Conservation (phyloP, 92 coral and sea anemone species). For the Zoanthus solanderi region DNA sequence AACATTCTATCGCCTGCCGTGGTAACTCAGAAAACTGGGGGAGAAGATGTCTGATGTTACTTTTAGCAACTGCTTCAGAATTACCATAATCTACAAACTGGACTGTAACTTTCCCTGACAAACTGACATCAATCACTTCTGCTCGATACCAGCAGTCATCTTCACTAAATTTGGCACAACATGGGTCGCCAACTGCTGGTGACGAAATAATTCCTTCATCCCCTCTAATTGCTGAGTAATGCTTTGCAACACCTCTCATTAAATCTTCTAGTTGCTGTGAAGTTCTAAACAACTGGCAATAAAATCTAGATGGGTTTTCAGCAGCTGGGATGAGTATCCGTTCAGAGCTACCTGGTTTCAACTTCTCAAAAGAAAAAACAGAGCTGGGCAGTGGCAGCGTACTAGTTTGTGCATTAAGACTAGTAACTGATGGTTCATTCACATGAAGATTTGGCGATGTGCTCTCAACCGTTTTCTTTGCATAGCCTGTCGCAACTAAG, state of each 20-base stretch:
- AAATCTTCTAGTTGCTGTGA: slow-evolving; percentile 71
- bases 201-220: slow-evolving; percentile 82
- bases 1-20: slow-evolving; percentile 86
- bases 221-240: slow-evolving; percentile 76
- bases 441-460: neutral
- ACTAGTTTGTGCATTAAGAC: neutral
- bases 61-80: slow-evolving; percentile 73
- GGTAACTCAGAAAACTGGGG: slow-evolving; percentile 90
- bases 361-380: slow-evolving; percentile 61
- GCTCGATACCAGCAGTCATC: slow-evolving; percentile 96
- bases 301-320: slow-evolving; percentile 80
- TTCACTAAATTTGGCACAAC: slow-evolving; percentile 94
- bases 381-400: slow-evolving; percentile 17
- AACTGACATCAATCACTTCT: slow-evolving; percentile 56
- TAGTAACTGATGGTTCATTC: neutral
- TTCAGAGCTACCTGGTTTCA: slow-evolving; percentile 76
- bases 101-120: slow-evolving; percentile 68
- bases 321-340: slow-evolving; percentile 78
- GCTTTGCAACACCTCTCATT: slow-evolving; percentile 74
- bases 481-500: slow-evolving; percentile 88
- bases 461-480: slow-evolving; percentile 63
- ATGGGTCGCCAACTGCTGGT: slow-evolving; percentile 88
- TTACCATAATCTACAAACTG: slow-evolving; percentile 96
- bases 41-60: slow-evolving; percentile 76
- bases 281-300: slow-evolving; percentile 83